Evolutionary conservation across 2,888 invertebrate species (phyloP).

Genomic region (Pseudococcus viburni): DNA sequence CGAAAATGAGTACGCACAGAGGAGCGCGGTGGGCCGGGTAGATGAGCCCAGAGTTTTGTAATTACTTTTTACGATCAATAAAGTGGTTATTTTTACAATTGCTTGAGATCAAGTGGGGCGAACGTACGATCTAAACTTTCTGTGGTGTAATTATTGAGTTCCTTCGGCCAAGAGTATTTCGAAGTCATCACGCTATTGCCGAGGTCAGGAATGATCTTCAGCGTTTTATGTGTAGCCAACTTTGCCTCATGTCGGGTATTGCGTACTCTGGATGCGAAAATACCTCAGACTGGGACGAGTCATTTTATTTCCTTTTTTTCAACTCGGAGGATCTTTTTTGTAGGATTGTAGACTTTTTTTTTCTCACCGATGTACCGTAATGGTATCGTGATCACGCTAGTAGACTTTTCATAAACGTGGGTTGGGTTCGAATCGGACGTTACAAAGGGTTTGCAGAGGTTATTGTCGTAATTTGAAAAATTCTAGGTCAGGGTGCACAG

Average conservation of each 20-base stretch:
- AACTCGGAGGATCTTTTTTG: neutral
- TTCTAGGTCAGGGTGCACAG: neutral
- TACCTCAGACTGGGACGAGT: neutral
- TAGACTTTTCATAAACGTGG: too few relatives aligned
- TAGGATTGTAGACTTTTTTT: neutral
- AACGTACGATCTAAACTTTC: constrained; percentile 11
- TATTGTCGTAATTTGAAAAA: too few relatives aligned
- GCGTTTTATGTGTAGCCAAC: neutral
- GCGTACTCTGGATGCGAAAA: neutral
- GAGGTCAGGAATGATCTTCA: constrained; percentile 13
- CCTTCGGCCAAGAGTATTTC: constrained; percentile 21
- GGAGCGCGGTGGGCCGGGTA: neutral
- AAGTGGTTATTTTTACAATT: constrained; percentile 65
- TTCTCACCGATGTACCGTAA: too few relatives aligned
- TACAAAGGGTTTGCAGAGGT: too few relatives aligned
- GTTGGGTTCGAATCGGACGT: too few relatives aligned
- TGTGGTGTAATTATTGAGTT: constrained; percentile 33
- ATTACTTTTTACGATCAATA: constrained; percentile 65
- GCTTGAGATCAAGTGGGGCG: constrained; percentile 22
- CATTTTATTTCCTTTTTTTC: neutral
- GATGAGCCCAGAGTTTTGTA: constrained; percentile 55
- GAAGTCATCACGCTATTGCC: constrained; percentile 23
- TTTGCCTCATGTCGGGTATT: neutral
- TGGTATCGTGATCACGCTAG: neutral
- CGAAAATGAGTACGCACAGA: neutral